Conservation (phyloP, 2,888 invertebrate species). For the Drosophila paramelanica region DNA sequence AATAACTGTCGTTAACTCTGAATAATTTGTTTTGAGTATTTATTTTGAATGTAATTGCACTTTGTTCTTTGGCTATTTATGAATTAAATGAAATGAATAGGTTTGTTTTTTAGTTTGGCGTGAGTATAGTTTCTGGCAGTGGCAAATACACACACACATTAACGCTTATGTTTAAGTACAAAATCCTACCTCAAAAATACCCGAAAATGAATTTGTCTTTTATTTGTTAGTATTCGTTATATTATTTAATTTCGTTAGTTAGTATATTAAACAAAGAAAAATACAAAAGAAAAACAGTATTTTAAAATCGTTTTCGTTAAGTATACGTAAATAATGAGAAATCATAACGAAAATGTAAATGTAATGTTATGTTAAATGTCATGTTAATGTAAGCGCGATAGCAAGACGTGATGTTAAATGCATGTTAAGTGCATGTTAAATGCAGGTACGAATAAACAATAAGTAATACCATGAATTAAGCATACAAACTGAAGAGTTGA, state of each 20-base stretch:
- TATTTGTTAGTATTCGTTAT: slow-evolving; percentile 65
- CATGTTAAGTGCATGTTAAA: slow-evolving; percentile 42
- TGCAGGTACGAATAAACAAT: slow-evolving; percentile 56
- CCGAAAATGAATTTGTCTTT: slow-evolving; percentile 85
- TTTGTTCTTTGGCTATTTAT: slow-evolving; percentile 41
- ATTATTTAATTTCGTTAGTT: slow-evolving; percentile 52
- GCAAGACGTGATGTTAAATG: slow-evolving; percentile 43
- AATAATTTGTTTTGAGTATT: slow-evolving; percentile 16
- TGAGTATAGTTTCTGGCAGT: slow-evolving; percentile 40
- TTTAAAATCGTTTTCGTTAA: slow-evolving; percentile 43
- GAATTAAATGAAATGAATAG: slow-evolving; percentile 38
- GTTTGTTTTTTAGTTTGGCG: slow-evolving; percentile 31
- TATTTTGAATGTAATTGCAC: slow-evolving; percentile 27
- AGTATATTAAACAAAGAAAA: slow-evolving; percentile 56
- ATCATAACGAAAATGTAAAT: slow-evolving; percentile 46
- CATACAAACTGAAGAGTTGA: neutral
- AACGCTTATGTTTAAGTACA: slow-evolving; percentile 45
- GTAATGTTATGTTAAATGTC: slow-evolving; percentile 30
- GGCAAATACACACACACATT: slow-evolving; percentile 39
- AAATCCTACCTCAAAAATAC: slow-evolving; percentile 85
- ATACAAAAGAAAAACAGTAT: slow-evolving; percentile 46
- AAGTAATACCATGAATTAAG: slow-evolving; percentile 53
- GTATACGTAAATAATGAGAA: slow-evolving; percentile 31
- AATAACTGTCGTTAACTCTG: slow-evolving; percentile 16
- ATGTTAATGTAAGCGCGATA: slow-evolving; percentile 44